A percentile compares a stretch with the other conserved stretches of the same genome.
Evolutionary conservation across 2,888 invertebrate species (phyloP).

Genomic region (Leucoma salicis): DNA sequence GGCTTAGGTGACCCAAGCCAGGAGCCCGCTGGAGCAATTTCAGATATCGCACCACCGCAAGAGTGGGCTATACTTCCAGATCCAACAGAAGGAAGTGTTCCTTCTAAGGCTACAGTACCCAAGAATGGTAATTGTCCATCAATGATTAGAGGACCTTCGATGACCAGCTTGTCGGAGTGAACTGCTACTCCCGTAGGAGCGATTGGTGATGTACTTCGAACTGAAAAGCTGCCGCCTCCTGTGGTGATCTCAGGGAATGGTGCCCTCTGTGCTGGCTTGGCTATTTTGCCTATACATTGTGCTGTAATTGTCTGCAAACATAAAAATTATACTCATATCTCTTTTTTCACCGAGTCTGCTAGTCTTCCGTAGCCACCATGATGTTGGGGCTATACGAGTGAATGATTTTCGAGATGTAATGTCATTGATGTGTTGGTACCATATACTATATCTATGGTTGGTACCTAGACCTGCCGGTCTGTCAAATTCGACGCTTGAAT

Average conservation of each 20-base stretch:
- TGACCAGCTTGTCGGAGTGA: conserved; percentile 38
- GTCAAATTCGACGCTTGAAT: too few species aligned
- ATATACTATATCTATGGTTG: too few species aligned
- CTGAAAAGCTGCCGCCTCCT: conserved; percentile 21
- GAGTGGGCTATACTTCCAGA: conserved; percentile 37
- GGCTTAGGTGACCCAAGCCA: neutral
- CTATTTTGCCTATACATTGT: conserved; percentile 15
- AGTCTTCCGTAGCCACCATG: too few species aligned
- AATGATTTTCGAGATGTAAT: too few species aligned
- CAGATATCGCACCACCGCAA: conserved; percentile 29
- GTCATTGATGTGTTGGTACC: too few species aligned
- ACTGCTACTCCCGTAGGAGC: conserved; percentile 41
- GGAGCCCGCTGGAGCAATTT: conserved; percentile 2
- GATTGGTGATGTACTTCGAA: conserved; percentile 37
- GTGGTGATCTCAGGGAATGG: conserved; percentile 4
- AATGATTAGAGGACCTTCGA: conserved; percentile 42
- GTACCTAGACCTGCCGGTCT: too few species aligned
- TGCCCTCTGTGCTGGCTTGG: neutral
- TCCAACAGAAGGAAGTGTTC: conserved; percentile 38
- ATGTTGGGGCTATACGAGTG: too few species aligned
- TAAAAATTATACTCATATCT: too few species aligned
- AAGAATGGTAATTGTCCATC: conserved; percentile 46
- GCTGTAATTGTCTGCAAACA: conserved; percentile 18
- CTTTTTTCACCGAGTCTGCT: too few species aligned
- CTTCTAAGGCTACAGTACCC: conserved; percentile 44